phyloP scores from a whole-genome alignment of 2,113 vertebrate species.

The Speoplatyrhinus poulsoni region DNA sequence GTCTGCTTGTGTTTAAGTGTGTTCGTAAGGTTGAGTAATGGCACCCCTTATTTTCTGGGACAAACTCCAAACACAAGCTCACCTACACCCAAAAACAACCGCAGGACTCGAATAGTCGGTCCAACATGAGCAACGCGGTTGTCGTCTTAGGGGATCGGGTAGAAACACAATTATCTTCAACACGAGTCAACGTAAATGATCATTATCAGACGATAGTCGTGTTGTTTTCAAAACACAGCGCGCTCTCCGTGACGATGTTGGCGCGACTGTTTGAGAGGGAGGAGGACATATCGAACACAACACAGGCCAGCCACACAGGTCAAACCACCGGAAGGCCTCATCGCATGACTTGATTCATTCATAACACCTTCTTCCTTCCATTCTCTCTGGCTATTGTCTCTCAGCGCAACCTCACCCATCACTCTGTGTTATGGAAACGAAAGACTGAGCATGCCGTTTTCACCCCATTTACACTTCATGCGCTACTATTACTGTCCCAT shows the following conservation, averaged over 20 bases:
- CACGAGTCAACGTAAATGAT: constrained; percentile 3
- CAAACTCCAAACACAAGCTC: not conserved
- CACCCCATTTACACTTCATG: not conserved
- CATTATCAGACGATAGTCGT: not conserved
- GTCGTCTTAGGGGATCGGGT: not conserved
- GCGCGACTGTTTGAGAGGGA: not conserved
- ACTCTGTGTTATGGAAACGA: not conserved
- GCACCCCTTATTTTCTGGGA: not conserved
- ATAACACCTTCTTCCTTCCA: constrained; percentile 10
- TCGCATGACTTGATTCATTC: constrained; percentile 45
- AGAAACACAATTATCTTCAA: not conserved
- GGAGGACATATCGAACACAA: not conserved
- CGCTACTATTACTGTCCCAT: not conserved
- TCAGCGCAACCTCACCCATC: constrained; percentile 55
- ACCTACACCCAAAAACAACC: not conserved
- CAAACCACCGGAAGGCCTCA: constrained; percentile 35
- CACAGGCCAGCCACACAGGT: not conserved
- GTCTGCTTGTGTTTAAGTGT: not conserved
- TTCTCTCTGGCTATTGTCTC: constrained; percentile 45
- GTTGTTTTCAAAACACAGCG: not conserved
- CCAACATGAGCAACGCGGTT: not conserved
- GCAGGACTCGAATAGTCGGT: not conserved
- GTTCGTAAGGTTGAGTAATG: not conserved
- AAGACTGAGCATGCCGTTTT: constrained; percentile 3
- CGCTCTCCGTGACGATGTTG: not conserved